phyloP scores from a whole-genome alignment of 2,888 invertebrate genomes.

The Parnassius apollo region DNA sequence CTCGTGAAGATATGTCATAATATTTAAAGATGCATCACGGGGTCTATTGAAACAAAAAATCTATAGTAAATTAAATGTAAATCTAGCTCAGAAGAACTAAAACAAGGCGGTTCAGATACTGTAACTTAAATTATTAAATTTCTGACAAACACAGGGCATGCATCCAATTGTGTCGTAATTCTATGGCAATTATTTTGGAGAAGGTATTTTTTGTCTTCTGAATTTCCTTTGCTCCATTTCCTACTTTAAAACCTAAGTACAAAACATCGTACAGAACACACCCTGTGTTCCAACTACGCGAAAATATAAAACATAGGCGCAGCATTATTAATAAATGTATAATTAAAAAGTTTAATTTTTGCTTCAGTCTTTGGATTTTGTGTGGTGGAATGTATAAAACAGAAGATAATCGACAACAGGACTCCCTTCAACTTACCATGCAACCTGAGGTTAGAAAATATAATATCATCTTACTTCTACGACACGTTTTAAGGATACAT shows the following conservation, averaged over 20 bases:
- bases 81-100: constrained; percentile 31
- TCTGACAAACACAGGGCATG: constrained; percentile 11
- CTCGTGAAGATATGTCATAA: no score
- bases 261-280: not conserved
- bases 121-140: constrained; percentile 27
- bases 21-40: not conserved
- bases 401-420: constrained; percentile 33
- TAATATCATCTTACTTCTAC: constrained; percentile 10
- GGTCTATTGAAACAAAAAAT: not conserved
- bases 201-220: not conserved
- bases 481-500: not conserved
- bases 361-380: constrained; percentile 53
- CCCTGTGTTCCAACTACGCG: constrained; percentile 4
- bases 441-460: constrained; percentile 3
- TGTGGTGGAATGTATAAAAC: constrained; percentile 47
- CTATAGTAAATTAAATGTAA: constrained; percentile 27
- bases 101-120: constrained; percentile 33
- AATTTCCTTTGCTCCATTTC: not conserved
- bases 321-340: constrained; percentile 24
- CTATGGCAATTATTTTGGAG: constrained; percentile 5
- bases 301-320: constrained; percentile 30
- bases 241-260: constrained; percentile 8
- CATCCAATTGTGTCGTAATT: not conserved
- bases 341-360: constrained; percentile 30
- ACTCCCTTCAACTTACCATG: constrained; percentile 12